Conservation (phyloP, 2,888 invertebrate genomes). For the Phytoseiulus persimilis region DNA sequence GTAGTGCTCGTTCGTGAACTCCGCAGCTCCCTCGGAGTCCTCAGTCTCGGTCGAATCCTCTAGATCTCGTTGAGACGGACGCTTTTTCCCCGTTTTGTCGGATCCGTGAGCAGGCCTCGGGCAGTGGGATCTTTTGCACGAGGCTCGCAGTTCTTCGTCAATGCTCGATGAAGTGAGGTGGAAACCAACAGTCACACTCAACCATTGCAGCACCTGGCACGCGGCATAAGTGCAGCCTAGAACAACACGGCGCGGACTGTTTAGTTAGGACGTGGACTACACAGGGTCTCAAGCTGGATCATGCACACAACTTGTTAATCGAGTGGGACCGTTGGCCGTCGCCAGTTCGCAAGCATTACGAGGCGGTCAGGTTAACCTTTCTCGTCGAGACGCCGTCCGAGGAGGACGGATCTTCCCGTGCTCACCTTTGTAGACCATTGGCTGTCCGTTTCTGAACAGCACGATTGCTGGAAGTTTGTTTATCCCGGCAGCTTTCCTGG, state of each 20-base stretch:
- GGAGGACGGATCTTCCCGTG: too few relatives aligned
- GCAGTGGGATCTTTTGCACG: conserved; percentile 25
- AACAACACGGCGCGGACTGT: conserved; percentile 10
- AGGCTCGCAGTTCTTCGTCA: conserved; percentile 33
- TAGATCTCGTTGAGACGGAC: not conserved
- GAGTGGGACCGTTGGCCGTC: not conserved
- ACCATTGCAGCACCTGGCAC: conserved; percentile 38
- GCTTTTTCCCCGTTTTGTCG: not conserved
- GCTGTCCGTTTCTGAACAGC: conserved; percentile 84
- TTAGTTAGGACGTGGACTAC: not conserved
- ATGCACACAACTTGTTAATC: not conserved
- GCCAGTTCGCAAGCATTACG: not conserved
- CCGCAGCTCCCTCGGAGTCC: not conserved
- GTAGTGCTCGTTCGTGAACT: not conserved
- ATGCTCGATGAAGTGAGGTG: conserved; percentile 24
- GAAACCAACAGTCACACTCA: conserved; percentile 36
- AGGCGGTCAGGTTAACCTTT: not conserved
- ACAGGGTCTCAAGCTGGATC: not conserved
- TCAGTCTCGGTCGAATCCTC: not conserved
- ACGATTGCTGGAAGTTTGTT: conserved; percentile 74
- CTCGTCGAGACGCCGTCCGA: too few relatives aligned
- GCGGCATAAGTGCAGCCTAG: conserved; percentile 36
- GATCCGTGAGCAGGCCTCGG: not conserved
- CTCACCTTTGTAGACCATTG: conserved; percentile 65
- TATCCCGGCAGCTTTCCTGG: conserved; percentile 67